Conservation (phyloP, 2,113 vertebrate species). For the Cariama cristata region DNA sequence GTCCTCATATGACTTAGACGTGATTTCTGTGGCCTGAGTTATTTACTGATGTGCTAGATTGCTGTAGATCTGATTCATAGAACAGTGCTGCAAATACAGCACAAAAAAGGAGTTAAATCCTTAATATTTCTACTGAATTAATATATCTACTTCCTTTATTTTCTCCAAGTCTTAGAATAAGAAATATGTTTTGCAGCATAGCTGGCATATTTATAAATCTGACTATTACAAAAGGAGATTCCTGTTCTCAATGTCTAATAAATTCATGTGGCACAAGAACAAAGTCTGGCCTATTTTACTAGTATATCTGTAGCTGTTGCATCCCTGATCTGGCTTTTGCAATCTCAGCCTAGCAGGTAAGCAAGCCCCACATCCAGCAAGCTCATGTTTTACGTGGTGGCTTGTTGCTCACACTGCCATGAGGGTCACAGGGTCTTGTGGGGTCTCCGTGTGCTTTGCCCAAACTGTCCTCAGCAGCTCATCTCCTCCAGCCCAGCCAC, state of each 20-base stretch:
- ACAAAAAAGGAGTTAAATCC: not conserved
- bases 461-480: not conserved
- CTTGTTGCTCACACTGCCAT: not conserved
- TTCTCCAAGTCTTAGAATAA: not conserved
- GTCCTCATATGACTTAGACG: not conserved
- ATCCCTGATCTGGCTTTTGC: not conserved
- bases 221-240: not conserved
- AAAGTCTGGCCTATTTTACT: accelerated
- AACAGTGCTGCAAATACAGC: not conserved
- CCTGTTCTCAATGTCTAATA: not conserved
- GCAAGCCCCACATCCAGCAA: not conserved
- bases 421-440: not conserved
- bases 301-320: not conserved
- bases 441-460: not conserved
- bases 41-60: not conserved
- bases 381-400: not conserved
- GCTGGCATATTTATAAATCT: not conserved
- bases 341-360: not conserved
- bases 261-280: not conserved
- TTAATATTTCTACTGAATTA: not conserved
- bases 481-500: not conserved
- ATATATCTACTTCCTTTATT: not conserved
- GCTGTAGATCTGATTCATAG: not conserved
- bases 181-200: not conserved
- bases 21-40: not conserved